phyloP scores from a whole-genome alignment of 1,140 invertebrate genomes.

The Drosophila takahashii region DNA sequence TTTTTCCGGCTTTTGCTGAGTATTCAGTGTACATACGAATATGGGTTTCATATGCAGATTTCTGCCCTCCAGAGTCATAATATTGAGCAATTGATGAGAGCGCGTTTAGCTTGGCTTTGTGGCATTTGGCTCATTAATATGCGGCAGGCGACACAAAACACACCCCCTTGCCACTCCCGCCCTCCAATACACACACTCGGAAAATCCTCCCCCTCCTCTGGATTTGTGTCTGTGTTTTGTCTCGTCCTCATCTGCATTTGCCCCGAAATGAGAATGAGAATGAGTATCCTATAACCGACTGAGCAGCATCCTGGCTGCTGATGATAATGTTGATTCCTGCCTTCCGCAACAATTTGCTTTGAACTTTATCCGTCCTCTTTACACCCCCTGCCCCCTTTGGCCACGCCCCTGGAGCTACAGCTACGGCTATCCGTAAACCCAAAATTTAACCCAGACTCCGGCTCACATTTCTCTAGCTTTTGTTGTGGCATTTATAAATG shows the following conservation, averaged over 20 bases:
- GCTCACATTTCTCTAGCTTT: slow-evolving; percentile 26
- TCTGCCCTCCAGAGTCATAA: slow-evolving; percentile 48
- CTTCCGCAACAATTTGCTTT: slow-evolving; percentile 83
- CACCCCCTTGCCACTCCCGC: slow-evolving; percentile 10
- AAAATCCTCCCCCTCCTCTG: slow-evolving; percentile 15
- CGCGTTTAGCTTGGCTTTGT: slow-evolving; percentile 38
- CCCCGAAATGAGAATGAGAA: slow-evolving; percentile 48
- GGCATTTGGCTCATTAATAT: slow-evolving; percentile 78
- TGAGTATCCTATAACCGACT: slow-evolving; percentile 66
- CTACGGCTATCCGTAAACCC: slow-evolving; percentile 7
- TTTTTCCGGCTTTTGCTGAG: slow-evolving; percentile 8
- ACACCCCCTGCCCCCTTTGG: neutral
- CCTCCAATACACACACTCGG: slow-evolving; percentile 11
- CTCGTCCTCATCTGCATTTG: slow-evolving; percentile 61
- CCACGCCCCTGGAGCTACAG: slow-evolving; percentile 7
- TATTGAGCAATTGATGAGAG: slow-evolving; percentile 79
- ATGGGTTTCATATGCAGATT: slow-evolving; percentile 68
- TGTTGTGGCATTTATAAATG: slow-evolving; percentile 58
- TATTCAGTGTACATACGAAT: slow-evolving; percentile 21
- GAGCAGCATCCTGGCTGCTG: slow-evolving; percentile 64
- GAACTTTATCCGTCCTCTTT: slow-evolving; percentile 43
- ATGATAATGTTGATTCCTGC: slow-evolving; percentile 83
- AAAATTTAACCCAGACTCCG: slow-evolving; percentile 24
- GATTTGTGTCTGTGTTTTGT: slow-evolving; percentile 37
- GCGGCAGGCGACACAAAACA: slow-evolving; percentile 66